Evolutionary conservation across 2,888 invertebrate genomes (phyloP).

Genomic region (Trachelus troglodyta): DNA sequence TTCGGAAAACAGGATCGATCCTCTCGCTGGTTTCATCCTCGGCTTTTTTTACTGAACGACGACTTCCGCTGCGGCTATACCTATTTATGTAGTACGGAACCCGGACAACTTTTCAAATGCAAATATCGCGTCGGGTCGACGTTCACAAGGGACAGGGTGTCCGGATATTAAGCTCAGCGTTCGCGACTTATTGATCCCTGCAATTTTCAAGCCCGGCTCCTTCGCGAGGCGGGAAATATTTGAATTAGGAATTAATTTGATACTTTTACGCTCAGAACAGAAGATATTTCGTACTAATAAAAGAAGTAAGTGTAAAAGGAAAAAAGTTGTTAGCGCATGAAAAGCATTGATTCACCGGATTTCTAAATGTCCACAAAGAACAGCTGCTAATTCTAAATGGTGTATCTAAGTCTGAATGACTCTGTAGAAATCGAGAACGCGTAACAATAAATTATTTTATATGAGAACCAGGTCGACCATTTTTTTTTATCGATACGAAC

Average conservation of each 20-base stretch:
- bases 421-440: background rate
- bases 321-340: background rate
- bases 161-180: conserved; percentile 2
- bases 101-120: conserved; percentile 11
- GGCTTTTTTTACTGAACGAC: background rate
- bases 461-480: background rate
- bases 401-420: background rate
- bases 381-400: too few relatives aligned
- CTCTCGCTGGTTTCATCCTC: background rate
- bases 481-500: background rate
- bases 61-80: background rate
- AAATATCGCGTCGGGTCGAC: conserved; percentile 3
- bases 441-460: background rate
- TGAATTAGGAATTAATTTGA: background rate
- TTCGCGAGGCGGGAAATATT: background rate
- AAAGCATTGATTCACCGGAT: too few relatives aligned
- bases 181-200: background rate
- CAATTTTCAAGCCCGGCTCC: background rate
- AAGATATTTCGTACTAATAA: background rate
- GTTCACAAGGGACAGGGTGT: background rate
- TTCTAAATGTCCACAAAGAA: too few relatives aligned
- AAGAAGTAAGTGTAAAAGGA: background rate
- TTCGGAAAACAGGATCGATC: background rate
- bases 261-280: background rate
- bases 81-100: background rate